Conservation (phyloP, 2,888 invertebrate genomes). For the Prosopocoilus inquinatus region DNA sequence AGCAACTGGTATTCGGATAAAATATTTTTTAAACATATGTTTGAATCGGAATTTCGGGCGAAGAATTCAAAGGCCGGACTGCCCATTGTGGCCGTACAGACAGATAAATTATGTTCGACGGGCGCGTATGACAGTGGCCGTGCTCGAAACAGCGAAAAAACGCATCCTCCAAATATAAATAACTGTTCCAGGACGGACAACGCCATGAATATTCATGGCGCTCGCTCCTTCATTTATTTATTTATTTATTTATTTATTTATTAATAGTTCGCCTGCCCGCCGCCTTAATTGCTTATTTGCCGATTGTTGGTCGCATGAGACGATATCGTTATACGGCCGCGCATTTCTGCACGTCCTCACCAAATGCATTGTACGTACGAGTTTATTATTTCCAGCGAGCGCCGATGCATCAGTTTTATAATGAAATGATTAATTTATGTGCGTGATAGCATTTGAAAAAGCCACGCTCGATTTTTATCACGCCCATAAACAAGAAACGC, state of each 20-base stretch:
- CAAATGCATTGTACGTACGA: conserved; percentile 16
- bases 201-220: conserved; percentile 27
- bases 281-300: conserved; percentile 32
- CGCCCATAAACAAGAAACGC: neutral
- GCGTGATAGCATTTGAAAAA: conserved; percentile 3
- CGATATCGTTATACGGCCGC: conserved; percentile 28
- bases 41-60: conserved; percentile 50
- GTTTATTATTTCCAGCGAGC: conserved; percentile 13
- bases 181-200: conserved; percentile 37
- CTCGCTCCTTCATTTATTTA: conserved; percentile 23
- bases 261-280: conserved; percentile 26
- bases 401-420: conserved; percentile 20
- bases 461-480: neutral
- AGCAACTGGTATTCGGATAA: conserved; percentile 48
- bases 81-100: conserved; percentile 51
- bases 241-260: conserved; percentile 27
- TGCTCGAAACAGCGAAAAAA: conserved; percentile 21
- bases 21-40: conserved; percentile 53
- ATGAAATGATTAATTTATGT: conserved; percentile 31
- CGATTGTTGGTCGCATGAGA: conserved; percentile 23
- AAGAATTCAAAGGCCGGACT: conserved; percentile 47
- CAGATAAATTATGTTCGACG: conserved; percentile 52
- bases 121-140: conserved; percentile 51
- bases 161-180: conserved; percentile 42
- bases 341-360: conserved; percentile 28